A percentile compares a stretch with the other conserved stretches of the same genome.
These are phyloP conservation scores for Drosophila nigrodunni DNA, from an alignment of 1,140 invertebrate species.

Conservation along the genomic window DNA sequence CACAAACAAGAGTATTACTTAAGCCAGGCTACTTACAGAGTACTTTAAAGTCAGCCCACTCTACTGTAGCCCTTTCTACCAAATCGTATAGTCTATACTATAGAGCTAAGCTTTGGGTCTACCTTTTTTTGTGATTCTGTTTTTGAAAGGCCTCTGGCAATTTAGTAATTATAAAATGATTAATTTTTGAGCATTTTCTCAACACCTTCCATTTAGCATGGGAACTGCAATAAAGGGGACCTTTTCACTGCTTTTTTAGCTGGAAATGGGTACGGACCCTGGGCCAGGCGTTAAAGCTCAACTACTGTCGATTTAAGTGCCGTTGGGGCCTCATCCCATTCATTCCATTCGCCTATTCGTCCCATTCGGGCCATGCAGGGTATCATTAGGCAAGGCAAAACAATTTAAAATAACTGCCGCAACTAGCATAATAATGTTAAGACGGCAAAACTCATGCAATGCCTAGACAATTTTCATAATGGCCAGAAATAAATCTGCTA, in stretches of 20 bases:
- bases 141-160: slow-evolving; percentile 56
- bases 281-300: slow-evolving; percentile 70
- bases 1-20: no score
- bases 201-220: slow-evolving; percentile 78
- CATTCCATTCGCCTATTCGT: neutral
- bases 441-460: slow-evolving; percentile 30
- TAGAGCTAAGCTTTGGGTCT: neutral
- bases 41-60: no score
- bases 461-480: slow-evolving; percentile 81
- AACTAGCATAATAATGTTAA: slow-evolving; percentile 81
- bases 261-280: slow-evolving; percentile 15
- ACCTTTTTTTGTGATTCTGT: slow-evolving; percentile 29
- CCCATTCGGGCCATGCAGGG: slow-evolving; percentile 48
- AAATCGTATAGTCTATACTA: neutral
- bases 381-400: slow-evolving; percentile 80
- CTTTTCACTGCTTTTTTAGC: neutral
- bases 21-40: no score
- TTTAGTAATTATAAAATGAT: slow-evolving; percentile 82
- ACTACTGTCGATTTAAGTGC: slow-evolving; percentile 81
- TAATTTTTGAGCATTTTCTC: slow-evolving; percentile 82
- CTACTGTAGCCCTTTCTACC: no score
- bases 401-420: slow-evolving; percentile 82
- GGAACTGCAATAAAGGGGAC: slow-evolving; percentile 2
- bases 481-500: slow-evolving; percentile 78
- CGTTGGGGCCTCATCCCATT: slow-evolving; percentile 46